These are phyloP conservation scores for Melanaphis sacchari DNA, from an alignment of 1,140 invertebrate genomes.

Conservation along the genomic window DNA sequence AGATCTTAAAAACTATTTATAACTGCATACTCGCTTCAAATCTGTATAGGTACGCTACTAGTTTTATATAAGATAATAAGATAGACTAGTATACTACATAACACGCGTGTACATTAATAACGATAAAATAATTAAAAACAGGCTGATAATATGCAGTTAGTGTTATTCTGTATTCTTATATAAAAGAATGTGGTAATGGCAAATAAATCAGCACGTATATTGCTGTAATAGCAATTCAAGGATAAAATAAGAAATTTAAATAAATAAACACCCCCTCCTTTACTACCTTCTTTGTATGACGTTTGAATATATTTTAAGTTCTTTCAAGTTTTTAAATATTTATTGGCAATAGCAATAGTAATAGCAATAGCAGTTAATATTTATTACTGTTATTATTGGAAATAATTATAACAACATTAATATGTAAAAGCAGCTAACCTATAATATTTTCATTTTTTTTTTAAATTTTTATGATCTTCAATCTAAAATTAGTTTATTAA, in stretches of 20 bases:
- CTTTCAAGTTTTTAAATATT: neutral
- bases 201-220: conserved; percentile 27
- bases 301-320: neutral
- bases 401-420: neutral
- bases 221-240: neutral
- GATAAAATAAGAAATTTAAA: conserved; percentile 18
- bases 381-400: neutral
- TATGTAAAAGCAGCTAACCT: neutral
- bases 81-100: neutral
- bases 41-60: neutral
- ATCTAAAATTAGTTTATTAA: neutral
- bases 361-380: neutral
- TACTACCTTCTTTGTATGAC: neutral
- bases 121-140: conserved; percentile 5
- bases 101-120: neutral
- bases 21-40: neutral
- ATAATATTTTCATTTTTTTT: neutral
- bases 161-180: neutral
- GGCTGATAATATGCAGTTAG: neutral
- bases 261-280: conserved; percentile 19
- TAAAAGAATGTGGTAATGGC: neutral
- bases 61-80: neutral
- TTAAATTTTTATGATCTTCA: neutral
- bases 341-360: conserved; percentile 14
- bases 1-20: neutral